Conservation (phyloP, 1,140 invertebrate genomes). For the Bombus superbus region DNA sequence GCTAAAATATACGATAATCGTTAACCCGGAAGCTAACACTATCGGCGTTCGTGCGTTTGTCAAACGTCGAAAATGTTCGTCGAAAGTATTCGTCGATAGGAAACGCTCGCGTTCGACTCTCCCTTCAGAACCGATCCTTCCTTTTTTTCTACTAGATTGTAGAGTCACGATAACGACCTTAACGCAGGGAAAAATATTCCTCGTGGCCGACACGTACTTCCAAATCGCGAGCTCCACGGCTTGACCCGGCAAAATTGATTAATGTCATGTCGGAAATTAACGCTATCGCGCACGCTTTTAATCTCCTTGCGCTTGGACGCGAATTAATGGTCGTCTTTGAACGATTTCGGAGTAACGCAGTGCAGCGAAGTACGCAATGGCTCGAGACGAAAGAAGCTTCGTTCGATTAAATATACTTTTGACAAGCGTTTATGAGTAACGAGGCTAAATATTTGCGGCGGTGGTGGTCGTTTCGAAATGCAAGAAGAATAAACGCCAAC, state of each 20-base stretch:
- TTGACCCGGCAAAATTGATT: background rate
- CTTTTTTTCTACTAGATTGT: background rate
- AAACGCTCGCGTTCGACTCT: background rate
- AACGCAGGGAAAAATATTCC: slow-evolving; percentile 8
- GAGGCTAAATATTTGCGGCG: no score
- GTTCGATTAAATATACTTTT: background rate
- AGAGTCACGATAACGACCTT: slow-evolving; percentile 8
- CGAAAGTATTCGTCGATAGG: slow-evolving; percentile 11
- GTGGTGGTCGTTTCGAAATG: no score
- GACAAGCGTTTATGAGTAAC: no score
- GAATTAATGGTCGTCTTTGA: background rate
- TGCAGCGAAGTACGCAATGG: background rate
- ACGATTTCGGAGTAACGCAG: background rate
- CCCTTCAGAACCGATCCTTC: background rate
- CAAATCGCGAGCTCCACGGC: no score
- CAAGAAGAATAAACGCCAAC: no score
- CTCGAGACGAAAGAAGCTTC: background rate
- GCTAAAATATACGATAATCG: slow-evolving; percentile 44
- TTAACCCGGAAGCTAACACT: slow-evolving; percentile 6
- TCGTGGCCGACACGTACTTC: background rate
- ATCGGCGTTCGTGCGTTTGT: background rate
- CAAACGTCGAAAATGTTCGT: slow-evolving; percentile 41
- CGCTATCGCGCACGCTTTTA: background rate
- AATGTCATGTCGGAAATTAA: background rate
- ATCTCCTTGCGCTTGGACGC: background rate